Conservation (phyloP, 1,140 invertebrate species). For the Pseudachorutes palmiensis region DNA sequence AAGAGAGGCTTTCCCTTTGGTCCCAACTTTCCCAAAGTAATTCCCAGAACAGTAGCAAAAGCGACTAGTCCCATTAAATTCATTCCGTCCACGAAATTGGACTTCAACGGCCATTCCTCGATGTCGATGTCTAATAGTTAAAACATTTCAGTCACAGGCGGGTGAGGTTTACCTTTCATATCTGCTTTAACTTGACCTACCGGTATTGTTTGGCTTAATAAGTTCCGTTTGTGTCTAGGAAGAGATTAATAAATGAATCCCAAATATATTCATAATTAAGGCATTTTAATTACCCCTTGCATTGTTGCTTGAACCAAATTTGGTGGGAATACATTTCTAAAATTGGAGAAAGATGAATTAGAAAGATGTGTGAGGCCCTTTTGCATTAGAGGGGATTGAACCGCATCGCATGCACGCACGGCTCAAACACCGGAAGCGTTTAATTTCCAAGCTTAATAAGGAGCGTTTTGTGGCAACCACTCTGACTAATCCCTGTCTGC, state of each 20-base stretch:
- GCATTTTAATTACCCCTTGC: slow-evolving; percentile 39
- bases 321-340: slow-evolving; percentile 82
- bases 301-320: slow-evolving; percentile 80
- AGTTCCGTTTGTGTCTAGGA: not conserved
- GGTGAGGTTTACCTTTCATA: not conserved
- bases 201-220: not conserved
- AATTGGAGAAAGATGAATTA: slow-evolving; percentile 10
- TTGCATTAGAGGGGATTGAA: not conserved
- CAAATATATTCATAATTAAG: not conserved
- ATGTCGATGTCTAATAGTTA: no score
- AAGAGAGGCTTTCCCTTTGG: slow-evolving; percentile 23
- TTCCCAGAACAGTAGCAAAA: slow-evolving; percentile 18
- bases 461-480: no score
- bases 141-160: no score
- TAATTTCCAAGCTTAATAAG: slow-evolving; percentile 1
- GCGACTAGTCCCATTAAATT: slow-evolving; percentile 27
- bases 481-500: no score
- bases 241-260: not conserved
- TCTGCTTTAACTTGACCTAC: not conserved
- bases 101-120: slow-evolving; percentile 9
- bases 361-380: not conserved
- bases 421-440: not conserved
- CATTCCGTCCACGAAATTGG: slow-evolving; percentile 7
- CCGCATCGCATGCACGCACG: slow-evolving; percentile 40
- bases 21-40: slow-evolving; percentile 17